Evolutionary conservation across 2,797 vertebrate genomes (phyloP).

Genomic region (Hirundo rustica): DNA sequence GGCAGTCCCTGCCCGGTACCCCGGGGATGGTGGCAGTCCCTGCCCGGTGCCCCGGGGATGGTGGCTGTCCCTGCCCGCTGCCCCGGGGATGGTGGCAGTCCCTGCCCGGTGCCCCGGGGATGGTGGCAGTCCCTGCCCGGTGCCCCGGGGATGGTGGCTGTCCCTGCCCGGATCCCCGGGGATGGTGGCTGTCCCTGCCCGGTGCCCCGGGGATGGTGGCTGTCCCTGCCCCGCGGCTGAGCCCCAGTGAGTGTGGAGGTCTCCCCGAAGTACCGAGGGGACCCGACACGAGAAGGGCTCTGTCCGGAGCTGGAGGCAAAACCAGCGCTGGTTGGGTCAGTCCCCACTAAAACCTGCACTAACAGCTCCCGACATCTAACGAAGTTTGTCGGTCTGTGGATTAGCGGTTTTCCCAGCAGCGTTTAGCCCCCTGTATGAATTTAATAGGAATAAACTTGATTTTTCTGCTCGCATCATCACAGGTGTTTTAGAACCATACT

Average conservation of each 20-base stretch:
- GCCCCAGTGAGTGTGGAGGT: background rate
- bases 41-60: background rate
- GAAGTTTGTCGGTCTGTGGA: rapidly evolving
- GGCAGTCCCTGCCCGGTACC: no score
- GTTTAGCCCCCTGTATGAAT: background rate
- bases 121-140: no score
- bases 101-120: background rate
- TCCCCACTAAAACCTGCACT: background rate
- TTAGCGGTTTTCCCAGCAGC: background rate
- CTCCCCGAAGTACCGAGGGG: no score
- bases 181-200: no score
- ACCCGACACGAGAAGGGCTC: background rate
- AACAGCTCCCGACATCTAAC: background rate
- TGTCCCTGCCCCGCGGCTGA: background rate
- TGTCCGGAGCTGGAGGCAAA: background rate
- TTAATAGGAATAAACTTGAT: background rate
- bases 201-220: background rate
- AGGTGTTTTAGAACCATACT: background rate
- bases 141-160: background rate
- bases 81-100: background rate
- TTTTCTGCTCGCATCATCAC: background rate
- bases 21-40: rapidly evolving
- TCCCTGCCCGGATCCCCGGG: no score
- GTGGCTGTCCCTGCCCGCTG: no score
- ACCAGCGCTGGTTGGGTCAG: background rate